Conservation (phyloP, 2,888 invertebrate species). For the Lithophane socia region DNA sequence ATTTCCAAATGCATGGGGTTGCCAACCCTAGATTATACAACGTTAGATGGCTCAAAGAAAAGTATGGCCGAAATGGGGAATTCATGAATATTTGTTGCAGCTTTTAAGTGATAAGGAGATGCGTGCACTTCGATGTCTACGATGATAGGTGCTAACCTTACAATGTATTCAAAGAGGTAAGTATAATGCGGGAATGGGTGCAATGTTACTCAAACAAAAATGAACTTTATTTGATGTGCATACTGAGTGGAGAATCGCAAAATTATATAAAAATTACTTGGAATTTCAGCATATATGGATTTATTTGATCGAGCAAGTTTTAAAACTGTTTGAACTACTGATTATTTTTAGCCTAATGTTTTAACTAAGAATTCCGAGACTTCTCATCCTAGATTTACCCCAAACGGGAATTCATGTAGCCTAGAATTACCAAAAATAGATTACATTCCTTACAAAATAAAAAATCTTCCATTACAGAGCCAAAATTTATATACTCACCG, state of each 20-base stretch:
- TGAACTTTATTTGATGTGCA: constrained; percentile 34
- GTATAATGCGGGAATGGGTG: constrained; percentile 72
- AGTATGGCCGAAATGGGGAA: constrained; percentile 85
- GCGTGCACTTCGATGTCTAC: constrained; percentile 80
- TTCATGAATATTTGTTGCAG: constrained; percentile 90
- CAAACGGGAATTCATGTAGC: constrained; percentile 5
- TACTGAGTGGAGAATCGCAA: constrained; percentile 32
- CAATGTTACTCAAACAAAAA: constrained; percentile 54
- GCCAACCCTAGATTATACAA: constrained; percentile 16
- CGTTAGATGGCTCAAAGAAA: constrained; percentile 76
- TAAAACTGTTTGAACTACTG: constrained; percentile 1
- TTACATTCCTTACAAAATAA: background rate
- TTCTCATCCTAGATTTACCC: background rate
- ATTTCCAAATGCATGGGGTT: constrained; percentile 26
- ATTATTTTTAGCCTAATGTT: background rate
- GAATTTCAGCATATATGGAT: constrained; percentile 22
- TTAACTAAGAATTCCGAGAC: background rate
- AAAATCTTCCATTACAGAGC: background rate
- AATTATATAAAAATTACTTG: background rate
- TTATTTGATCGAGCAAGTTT: constrained; percentile 16
- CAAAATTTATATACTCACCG: constrained; percentile 19
- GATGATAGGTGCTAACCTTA: constrained; percentile 81
- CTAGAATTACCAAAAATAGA: background rate
- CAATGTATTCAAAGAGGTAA: constrained; percentile 81
- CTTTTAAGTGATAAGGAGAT: constrained; percentile 87